Evolutionary conservation across 2,113 vertebrate genomes (phyloP).

Genomic region (Paramisgurnus dabryanus): DNA sequence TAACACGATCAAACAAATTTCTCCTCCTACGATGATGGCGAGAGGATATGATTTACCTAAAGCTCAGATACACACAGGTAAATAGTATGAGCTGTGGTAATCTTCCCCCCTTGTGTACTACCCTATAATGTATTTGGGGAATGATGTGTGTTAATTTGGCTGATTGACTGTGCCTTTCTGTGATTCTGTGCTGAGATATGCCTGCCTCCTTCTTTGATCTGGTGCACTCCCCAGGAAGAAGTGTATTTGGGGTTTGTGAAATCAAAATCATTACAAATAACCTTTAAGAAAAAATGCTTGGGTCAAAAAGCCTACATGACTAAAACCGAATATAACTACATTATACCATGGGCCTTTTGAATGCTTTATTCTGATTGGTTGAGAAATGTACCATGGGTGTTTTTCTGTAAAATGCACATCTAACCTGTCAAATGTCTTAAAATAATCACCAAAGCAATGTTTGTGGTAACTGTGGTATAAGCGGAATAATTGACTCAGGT

Average conservation of each 20-base stretch:
- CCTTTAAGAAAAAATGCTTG: conserved; percentile 53
- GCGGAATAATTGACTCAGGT: too few species aligned
- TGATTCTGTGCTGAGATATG: conserved; percentile 67
- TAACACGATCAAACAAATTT: neutral
- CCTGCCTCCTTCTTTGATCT: conserved; percentile 69
- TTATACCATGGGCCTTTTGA: neutral
- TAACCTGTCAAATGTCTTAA: too few species aligned
- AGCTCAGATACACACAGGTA: neutral
- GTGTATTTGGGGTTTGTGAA: conserved; percentile 69
- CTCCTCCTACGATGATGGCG: neutral
- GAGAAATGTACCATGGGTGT: too few species aligned
- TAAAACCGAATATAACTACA: neutral
- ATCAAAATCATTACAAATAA: conserved; percentile 67
- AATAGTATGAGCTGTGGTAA: neutral
- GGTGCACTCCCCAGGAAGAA: conserved; percentile 65
- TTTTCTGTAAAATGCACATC: too few species aligned
- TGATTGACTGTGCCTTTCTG: conserved; percentile 57
- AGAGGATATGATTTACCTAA: neutral
- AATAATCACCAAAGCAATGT: too few species aligned
- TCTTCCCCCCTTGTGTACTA: neutral
- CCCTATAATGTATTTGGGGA: conserved; percentile 59
- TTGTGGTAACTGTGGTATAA: too few species aligned
- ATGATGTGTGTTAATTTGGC: conserved; percentile 64
- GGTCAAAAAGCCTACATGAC: conserved; percentile 58
- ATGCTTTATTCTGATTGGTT: too few species aligned